Percentiles rank a stretch among this genome's conserved stretches.
phyloP scores from a whole-genome alignment of 2,797 vertebrate genomes.

The Thamnophis elegans region DNA sequence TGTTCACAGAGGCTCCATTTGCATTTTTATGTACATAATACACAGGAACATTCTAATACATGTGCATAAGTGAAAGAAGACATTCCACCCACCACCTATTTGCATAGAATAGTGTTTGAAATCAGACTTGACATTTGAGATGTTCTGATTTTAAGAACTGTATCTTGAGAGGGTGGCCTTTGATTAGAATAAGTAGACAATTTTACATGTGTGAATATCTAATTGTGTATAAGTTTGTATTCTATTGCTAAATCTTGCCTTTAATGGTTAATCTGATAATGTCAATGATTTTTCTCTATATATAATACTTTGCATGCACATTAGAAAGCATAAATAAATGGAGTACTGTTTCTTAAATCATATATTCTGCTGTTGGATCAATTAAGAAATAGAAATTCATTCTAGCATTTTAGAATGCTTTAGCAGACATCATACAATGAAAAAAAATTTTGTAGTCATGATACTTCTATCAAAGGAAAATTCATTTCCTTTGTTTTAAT shows the following conservation, averaged over 20 bases:
- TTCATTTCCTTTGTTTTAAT: neutral
- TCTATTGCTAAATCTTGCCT: conserved; percentile 35
- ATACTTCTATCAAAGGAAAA: neutral
- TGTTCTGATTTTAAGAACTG: conserved; percentile 27
- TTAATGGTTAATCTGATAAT: neutral
- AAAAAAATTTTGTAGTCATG: neutral
- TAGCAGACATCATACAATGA: neutral
- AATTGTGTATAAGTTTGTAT: neutral
- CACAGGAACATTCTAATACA: neutral
- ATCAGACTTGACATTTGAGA: neutral
- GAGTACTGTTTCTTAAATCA: neutral
- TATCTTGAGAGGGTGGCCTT: conserved; percentile 17
- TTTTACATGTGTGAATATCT: neutral
- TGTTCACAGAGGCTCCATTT: neutral
- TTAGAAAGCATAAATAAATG: neutral
- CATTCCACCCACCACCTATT: neutral
- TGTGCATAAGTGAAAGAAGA: neutral
- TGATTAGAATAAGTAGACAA: neutral
- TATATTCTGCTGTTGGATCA: neutral
- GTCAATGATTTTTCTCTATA: neutral
- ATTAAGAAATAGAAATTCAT: neutral
- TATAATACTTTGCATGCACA: neutral
- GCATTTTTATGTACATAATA: neutral
- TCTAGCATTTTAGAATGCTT: neutral
- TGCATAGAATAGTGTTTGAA: neutral